A percentile compares a stretch with the other conserved stretches of the same genome.
These are phyloP conservation scores for Pycnomerus fuliginosus DNA, from an alignment of 2,888 invertebrate species.

Conservation along the genomic window DNA sequence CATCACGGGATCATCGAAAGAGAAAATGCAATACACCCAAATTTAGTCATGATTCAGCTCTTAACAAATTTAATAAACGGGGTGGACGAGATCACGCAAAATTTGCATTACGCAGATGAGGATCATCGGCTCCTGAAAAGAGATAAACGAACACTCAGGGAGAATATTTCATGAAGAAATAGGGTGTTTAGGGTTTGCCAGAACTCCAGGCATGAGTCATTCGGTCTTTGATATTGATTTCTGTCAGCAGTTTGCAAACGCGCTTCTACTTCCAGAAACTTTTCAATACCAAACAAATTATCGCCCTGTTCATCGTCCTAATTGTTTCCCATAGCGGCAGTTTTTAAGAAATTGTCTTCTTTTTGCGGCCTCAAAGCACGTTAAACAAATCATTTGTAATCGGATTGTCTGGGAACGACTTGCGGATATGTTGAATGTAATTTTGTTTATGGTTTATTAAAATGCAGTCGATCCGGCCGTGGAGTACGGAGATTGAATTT, in stretches of 20 bases:
- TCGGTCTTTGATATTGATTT: constrained; percentile 29
- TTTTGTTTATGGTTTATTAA: too few relatives aligned
- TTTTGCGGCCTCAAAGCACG: too few relatives aligned
- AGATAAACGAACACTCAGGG: constrained; percentile 7
- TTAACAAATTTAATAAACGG: constrained; percentile 14
- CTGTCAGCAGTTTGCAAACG: constrained; percentile 25
- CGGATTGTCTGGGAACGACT: too few relatives aligned
- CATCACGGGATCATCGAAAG: too few relatives aligned
- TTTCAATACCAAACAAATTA: constrained; percentile 12
- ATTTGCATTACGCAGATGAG: constrained; percentile 8
- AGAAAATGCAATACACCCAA: constrained; percentile 8
- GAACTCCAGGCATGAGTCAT: constrained; percentile 18
- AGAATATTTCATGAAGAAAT: constrained; percentile 12
- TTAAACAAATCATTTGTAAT: too few relatives aligned
- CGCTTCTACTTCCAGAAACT: constrained; percentile 9
- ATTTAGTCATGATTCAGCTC: constrained; percentile 13
- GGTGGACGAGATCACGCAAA: constrained; percentile 8
- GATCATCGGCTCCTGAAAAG: constrained; percentile 7
- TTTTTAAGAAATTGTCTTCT: too few relatives aligned
- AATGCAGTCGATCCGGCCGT: too few relatives aligned
- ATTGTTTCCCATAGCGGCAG: constrained; percentile 4
- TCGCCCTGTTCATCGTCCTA: constrained; percentile 6
- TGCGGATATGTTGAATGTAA: too few relatives aligned
- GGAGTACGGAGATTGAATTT: too few relatives aligned
- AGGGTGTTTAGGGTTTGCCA: constrained; percentile 18